These are phyloP conservation scores for Furnarius figulus DNA, from an alignment of 2,113 vertebrate species.

Conservation along the genomic window DNA sequence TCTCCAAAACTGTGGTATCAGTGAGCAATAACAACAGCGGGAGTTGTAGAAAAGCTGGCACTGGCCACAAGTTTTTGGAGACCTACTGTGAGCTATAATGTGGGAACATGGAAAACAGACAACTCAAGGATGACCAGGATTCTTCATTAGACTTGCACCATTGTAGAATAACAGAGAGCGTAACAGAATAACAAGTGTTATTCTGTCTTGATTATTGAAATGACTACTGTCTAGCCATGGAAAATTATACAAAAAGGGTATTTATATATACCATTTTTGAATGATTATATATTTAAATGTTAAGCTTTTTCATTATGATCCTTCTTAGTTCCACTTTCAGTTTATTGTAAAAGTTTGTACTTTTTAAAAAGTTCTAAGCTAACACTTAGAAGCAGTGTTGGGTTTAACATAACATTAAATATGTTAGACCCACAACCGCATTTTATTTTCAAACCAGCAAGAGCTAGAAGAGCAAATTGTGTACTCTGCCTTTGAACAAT, in stretches of 20 bases:
- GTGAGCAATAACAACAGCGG: not conserved
- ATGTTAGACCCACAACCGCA: not conserved
- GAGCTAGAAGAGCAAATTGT: not conserved
- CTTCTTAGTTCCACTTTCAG: not conserved
- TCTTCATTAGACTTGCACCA: not conserved
- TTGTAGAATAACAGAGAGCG: not conserved
- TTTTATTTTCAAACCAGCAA: not conserved
- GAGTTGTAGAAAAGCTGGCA: not conserved
- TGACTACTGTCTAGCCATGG: not conserved
- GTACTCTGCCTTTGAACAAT: not conserved
- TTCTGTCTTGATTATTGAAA: not conserved
- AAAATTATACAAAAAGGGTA: not conserved
- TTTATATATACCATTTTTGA: not conserved
- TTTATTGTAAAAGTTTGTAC: not conserved
- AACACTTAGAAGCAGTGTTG: not conserved
- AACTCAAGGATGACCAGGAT: not conserved
- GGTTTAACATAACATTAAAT: not conserved
- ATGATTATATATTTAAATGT: no score
- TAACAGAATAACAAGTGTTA: not conserved
- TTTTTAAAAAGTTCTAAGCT: not conserved
- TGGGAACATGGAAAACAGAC: not conserved
- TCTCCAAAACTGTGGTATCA: not conserved
- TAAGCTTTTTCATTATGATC: not conserved
- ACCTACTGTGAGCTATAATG: not conserved
- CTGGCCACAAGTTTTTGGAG: not conserved